Evolutionary conservation across 2,888 invertebrate species (phyloP).

Genomic region (Cryptophagus acutangulus): DNA sequence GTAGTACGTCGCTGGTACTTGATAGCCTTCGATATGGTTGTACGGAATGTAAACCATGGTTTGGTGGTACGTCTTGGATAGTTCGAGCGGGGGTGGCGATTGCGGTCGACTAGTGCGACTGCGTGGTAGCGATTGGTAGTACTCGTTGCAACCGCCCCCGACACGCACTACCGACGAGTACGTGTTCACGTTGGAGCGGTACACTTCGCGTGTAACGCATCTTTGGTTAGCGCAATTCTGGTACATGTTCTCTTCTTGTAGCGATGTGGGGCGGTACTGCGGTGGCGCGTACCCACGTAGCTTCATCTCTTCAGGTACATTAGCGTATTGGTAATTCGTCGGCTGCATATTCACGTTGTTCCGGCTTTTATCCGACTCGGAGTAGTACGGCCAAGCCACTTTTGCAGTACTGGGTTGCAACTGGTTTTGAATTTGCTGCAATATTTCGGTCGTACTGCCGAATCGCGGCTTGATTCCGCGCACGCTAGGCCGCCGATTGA

Average conservation of each 20-base stretch:
- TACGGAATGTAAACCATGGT: constrained; percentile 67
- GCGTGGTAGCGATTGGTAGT: constrained; percentile 40
- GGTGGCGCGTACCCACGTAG: constrained; percentile 29
- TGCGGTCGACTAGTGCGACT: constrained; percentile 49
- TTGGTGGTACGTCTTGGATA: constrained; percentile 59
- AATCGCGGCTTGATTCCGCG: constrained; percentile 85
- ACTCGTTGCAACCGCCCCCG: constrained; percentile 38
- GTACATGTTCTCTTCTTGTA: constrained; percentile 49
- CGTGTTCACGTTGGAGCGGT: constrained; percentile 37
- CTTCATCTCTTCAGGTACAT: constrained; percentile 35
- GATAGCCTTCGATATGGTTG: constrained; percentile 48
- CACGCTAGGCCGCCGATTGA: constrained; percentile 83
- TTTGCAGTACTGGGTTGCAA: constrained; percentile 48
- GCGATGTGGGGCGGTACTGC: constrained; percentile 39
- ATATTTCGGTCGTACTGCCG: constrained; percentile 72
- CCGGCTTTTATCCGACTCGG: constrained; percentile 51
- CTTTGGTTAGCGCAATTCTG: constrained; percentile 51
- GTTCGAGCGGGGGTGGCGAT: constrained; percentile 63
- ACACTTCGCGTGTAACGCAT: constrained; percentile 25
- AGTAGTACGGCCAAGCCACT: constrained; percentile 64
- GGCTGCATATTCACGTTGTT: constrained; percentile 35
- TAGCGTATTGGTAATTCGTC: constrained; percentile 33
- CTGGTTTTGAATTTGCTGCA: constrained; percentile 76
- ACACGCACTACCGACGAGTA: constrained; percentile 40
- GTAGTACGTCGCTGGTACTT: constrained; percentile 37